Evolutionary conservation across 2,797 vertebrate genomes (phyloP).

Genomic region (Spinus pinus): DNA sequence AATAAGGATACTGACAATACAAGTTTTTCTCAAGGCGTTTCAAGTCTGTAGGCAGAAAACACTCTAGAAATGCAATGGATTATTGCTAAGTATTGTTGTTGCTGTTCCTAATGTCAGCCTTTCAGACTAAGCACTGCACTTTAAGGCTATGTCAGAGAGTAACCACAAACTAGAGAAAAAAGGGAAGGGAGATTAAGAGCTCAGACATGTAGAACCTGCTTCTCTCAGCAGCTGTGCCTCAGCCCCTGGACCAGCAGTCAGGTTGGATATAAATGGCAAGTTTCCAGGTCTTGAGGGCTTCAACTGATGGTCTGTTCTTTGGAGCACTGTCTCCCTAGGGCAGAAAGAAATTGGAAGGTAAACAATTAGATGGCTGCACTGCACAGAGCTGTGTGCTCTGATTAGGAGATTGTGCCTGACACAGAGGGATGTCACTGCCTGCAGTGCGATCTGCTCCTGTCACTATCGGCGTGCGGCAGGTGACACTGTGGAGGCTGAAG

Average conservation of each 20-base stretch:
- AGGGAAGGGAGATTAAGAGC: not conserved
- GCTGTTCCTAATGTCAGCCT: not conserved
- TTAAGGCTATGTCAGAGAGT: not conserved
- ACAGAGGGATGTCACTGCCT: slow-evolving; percentile 43
- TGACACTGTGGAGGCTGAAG: not conserved
- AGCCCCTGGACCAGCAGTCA: not conserved
- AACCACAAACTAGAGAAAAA: not conserved
- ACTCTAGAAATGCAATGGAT: not conserved
- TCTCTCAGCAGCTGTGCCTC: not conserved
- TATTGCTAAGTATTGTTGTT: not conserved
- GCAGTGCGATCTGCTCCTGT: slow-evolving; percentile 35
- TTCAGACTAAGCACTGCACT: not conserved
- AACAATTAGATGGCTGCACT: slow-evolving; percentile 23
- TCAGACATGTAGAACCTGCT: not conserved
- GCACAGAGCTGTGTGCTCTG: not conserved
- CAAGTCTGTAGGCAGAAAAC: not conserved
- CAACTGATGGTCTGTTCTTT: slow-evolving; percentile 26
- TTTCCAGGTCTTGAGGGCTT: slow-evolving; percentile 19
- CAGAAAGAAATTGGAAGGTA: slow-evolving; percentile 43
- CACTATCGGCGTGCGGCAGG: slow-evolving; percentile 2
- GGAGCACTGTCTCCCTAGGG: slow-evolving; percentile 17
- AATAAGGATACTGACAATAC: not conserved
- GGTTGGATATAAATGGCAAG: not conserved
- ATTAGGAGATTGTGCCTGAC: slow-evolving; percentile 31
- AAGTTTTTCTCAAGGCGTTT: not conserved